These are phyloP conservation scores for Melanargia galathea DNA, from an alignment of 2,888 invertebrate genomes.

Conservation along the genomic window DNA sequence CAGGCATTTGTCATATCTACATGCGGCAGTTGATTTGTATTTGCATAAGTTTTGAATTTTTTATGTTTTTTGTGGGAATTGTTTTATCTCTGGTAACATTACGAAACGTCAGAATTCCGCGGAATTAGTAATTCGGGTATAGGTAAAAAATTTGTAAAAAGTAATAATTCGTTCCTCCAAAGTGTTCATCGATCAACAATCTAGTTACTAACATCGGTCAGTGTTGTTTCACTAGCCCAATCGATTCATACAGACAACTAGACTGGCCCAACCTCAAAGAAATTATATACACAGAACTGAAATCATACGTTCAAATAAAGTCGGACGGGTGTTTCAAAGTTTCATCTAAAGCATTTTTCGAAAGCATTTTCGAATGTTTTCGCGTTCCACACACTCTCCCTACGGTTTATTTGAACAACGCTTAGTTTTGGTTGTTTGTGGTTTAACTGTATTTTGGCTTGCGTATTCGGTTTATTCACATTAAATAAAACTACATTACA, in stretches of 20 bases:
- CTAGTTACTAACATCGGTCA: not conserved
- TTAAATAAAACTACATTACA: conserved; percentile 3
- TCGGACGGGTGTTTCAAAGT: not conserved
- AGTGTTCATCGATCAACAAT: not conserved
- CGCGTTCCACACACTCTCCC: not conserved
- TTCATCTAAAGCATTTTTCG: not conserved
- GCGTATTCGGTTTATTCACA: not conserved
- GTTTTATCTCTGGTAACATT: too few relatives aligned
- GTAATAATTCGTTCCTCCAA: not conserved
- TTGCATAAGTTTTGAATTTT: too few relatives aligned
- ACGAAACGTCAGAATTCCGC: too few relatives aligned
- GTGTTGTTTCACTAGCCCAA: not conserved
- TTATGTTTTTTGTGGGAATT: too few relatives aligned
- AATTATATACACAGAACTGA: not conserved
- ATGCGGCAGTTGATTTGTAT: too few relatives aligned
- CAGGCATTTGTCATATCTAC: too few relatives aligned
- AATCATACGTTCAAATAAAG: conserved; percentile 22
- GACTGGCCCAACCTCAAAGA: not conserved
- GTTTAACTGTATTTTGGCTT: not conserved
- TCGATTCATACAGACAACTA: not conserved
- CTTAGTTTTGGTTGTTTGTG: conserved; percentile 3
- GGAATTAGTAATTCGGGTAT: too few relatives aligned
- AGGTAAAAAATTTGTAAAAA: too few relatives aligned
- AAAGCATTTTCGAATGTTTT: conserved; percentile 9
- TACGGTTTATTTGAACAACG: conserved; percentile 12